A percentile compares a stretch with the other conserved stretches of the same genome.
These are phyloP conservation scores for Chymomyza amoena DNA, from an alignment of 2,888 invertebrate genomes.

Conservation along the genomic window DNA sequence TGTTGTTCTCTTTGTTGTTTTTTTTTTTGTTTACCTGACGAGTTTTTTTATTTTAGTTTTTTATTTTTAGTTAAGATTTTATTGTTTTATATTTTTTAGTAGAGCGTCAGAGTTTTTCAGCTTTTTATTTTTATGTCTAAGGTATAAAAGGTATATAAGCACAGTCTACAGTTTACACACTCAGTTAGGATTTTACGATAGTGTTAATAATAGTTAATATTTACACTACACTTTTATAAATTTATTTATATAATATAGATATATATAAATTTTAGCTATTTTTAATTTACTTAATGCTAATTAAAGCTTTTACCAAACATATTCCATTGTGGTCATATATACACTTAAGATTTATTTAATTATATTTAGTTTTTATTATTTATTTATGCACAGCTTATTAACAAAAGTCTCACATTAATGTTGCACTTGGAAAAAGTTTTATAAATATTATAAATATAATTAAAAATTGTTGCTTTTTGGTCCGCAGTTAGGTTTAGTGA, in stretches of 20 bases:
- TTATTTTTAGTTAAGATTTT: constrained; percentile 10
- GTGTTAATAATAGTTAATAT: not conserved
- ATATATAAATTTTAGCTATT: constrained; percentile 27
- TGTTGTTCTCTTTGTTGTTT: not conserved
- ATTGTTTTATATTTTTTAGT: constrained; percentile 15
- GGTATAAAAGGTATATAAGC: constrained; percentile 29
- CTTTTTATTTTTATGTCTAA: not conserved
- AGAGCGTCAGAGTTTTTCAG: not conserved
- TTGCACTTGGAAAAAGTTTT: constrained; percentile 33
- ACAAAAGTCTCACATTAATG: constrained; percentile 53
- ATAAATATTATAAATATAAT: constrained; percentile 11
- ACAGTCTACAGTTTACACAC: constrained; percentile 58
- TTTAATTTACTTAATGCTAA: constrained; percentile 52
- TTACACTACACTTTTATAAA: constrained; percentile 8
- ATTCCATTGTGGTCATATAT: constrained; percentile 63
- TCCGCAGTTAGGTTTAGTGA: constrained; percentile 42
- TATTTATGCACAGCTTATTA: constrained; percentile 26
- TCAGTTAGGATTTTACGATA: constrained; percentile 27
- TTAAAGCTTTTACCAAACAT: constrained; percentile 74
- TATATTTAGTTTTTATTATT: constrained; percentile 9
- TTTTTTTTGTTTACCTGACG: constrained; percentile 45
- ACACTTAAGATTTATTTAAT: constrained; percentile 54
- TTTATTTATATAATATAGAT: not conserved
- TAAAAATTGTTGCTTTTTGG: constrained; percentile 30
- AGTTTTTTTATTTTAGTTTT: constrained; percentile 20